Evolutionary conservation across 2,797 vertebrate genomes (phyloP).

Genomic region (Ficedula albicollis): DNA sequence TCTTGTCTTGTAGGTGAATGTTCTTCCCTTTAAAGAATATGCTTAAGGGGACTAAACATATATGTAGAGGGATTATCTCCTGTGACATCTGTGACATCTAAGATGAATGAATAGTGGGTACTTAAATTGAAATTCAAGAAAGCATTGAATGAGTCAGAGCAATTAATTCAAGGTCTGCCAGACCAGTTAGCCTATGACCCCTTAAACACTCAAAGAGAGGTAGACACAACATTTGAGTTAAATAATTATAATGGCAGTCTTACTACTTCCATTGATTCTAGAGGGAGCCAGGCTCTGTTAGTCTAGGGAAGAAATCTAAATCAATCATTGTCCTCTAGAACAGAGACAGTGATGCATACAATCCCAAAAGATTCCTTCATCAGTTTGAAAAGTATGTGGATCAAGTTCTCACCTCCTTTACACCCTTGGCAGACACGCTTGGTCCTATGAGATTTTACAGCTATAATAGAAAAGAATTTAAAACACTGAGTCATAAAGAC

Average conservation of each 20-base stretch:
- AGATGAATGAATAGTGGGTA: conserved; percentile 44
- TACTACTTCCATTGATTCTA: conserved; percentile 40
- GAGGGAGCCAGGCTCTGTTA: conserved; percentile 20
- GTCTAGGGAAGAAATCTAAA: conserved; percentile 31
- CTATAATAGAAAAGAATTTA: neutral
- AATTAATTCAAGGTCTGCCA: conserved; percentile 54
- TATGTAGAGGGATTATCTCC: conserved; percentile 36
- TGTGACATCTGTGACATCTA: conserved; percentile 41
- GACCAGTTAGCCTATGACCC: conserved; percentile 59
- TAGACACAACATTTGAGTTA: conserved; percentile 46
- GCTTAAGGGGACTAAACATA: neutral
- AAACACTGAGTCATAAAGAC: neutral
- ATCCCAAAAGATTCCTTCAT: neutral
- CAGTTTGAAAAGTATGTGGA: neutral
- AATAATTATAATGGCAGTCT: conserved; percentile 36
- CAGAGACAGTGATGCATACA: neutral
- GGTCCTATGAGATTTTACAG: neutral
- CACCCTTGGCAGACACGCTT: neutral
- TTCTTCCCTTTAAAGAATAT: conserved; percentile 23
- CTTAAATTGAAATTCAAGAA: conserved; percentile 58
- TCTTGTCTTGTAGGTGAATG: conserved; percentile 28
- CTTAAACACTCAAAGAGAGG: conserved; percentile 40
- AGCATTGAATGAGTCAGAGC: conserved; percentile 49
- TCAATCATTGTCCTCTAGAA: conserved; percentile 30
- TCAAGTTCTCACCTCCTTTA: conserved; percentile 4